A percentile compares a stretch with the other conserved stretches of the same genome.
Conservation (phyloP, 2,888 invertebrate species). For the Leucophora obtusa region DNA sequence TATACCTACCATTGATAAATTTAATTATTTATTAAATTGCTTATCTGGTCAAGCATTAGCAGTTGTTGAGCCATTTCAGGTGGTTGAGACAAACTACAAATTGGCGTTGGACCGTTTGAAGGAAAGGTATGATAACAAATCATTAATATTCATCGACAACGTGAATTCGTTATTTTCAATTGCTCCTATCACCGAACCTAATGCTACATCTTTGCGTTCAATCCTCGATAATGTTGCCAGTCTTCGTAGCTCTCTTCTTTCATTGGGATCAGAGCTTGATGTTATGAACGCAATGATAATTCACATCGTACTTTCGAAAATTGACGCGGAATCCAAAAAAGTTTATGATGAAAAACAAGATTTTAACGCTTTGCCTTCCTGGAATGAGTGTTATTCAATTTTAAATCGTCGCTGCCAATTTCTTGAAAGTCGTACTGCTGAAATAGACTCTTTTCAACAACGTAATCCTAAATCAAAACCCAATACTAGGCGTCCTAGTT, state of each 20-base stretch:
- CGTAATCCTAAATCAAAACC: no score
- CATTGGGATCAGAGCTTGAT: constrained; percentile 7
- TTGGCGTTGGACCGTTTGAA: constrained; percentile 1
- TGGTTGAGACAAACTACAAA: constrained; percentile 3
- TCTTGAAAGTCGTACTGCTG: no score
- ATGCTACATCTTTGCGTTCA: neutral
- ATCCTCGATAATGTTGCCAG: constrained; percentile 11
- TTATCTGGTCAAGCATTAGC: constrained; percentile 27
- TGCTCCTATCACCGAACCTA: neutral
- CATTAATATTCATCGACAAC: constrained; percentile 6
- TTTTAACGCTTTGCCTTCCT: no score
- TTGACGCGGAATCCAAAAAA: no score
- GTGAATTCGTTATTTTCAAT: no score
- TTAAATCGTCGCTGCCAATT: no score
- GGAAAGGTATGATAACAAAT: constrained; percentile 26
- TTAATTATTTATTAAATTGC: constrained; percentile 26
- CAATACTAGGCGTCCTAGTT: no score
- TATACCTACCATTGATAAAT: neutral
- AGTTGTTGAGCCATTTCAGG: constrained; percentile 21
- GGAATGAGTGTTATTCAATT: no score
- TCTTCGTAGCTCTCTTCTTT: constrained; percentile 11
- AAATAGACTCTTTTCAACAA: no score
- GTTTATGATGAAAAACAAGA: no score
- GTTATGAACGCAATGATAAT: no score
- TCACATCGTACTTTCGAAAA: no score